Conservation (phyloP, 2,797 vertebrate species). For the Phataginus tricuspis region DNA sequence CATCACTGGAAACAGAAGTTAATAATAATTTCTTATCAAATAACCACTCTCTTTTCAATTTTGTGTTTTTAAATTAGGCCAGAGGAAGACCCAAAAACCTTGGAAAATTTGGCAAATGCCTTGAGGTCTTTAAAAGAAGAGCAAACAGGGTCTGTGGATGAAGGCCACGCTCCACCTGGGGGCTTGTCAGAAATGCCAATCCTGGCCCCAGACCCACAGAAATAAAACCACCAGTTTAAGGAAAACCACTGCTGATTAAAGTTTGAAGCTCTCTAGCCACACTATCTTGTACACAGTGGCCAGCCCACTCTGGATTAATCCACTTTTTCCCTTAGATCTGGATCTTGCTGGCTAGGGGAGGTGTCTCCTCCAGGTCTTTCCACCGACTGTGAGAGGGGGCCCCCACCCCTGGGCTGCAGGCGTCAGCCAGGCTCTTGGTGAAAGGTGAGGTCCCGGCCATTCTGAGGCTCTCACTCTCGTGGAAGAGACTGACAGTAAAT, state of each 20-base stretch:
- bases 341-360: neutral
- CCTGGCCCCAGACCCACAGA: neutral
- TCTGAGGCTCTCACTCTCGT: neutral
- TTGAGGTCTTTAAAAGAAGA: neutral
- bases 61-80: neutral
- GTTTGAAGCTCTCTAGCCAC: accelerated
- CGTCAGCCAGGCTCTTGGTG: neutral
- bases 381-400: neutral
- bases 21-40: neutral
- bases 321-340: neutral
- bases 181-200: neutral
- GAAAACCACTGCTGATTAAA: accelerated
- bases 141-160: accelerated
- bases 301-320: no score
- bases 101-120: neutral
- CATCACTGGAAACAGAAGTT: neutral
- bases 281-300: accelerated
- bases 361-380: neutral
- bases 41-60: neutral
- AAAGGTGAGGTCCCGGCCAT: neutral
- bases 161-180: no score
- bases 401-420: accelerated
- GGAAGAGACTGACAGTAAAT: neutral
- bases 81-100: neutral
- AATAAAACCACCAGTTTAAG: neutral